Base-by-base conservation (phyloP, 2,888 invertebrate genomes). In the Ariolimax columbianus region DNA sequence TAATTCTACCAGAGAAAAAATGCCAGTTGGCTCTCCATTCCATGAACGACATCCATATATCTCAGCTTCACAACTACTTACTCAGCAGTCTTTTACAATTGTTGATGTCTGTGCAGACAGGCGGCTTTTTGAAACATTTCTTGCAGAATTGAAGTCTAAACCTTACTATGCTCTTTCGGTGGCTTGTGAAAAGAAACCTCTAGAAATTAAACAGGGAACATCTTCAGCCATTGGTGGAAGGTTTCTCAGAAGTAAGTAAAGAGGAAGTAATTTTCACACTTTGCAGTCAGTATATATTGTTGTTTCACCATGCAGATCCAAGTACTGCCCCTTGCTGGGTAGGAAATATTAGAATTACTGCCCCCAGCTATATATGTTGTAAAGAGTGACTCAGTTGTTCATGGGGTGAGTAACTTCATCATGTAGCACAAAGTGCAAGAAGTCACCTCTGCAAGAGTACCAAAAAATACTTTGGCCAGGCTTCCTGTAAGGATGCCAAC, bases 51-150 rank as follows among this genome's bases (percentile, higher is more conserved):
- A n/a, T 75, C 75, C 51, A 26, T 11, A 36, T 55, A 51, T 43
- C 7, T 51, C 72, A 38, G 77, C 55, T 11, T 83, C 55, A n/a
- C 86, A 78, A 19, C 70, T 36, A 30, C 70, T 73, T 26, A 87
- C 88, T 23, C 92, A 92, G 86, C 90, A 88, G 36, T 88, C 89
- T 2, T 92, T 94, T 82, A 91, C 91, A 36, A 92, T 94, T 80
- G 92, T 93, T 75, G 94, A 94, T 89, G 94, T 94, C 14, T 91
- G 93, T 85, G 90, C 92, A 1, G 88, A 92, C 86, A 88, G 88
- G 55, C 70, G 86, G 23, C 86, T 94, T 73, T 94, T 94, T 87
- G 88, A 92, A 47, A 91, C 90, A 0, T 94, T 94, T 88, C 84
- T 94, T 14, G 84, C 89, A 68, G 93, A 94, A 84, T 93, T 94